Conservation (phyloP, 2,888 invertebrate species). For the Diachrysia chrysitis region DNA sequence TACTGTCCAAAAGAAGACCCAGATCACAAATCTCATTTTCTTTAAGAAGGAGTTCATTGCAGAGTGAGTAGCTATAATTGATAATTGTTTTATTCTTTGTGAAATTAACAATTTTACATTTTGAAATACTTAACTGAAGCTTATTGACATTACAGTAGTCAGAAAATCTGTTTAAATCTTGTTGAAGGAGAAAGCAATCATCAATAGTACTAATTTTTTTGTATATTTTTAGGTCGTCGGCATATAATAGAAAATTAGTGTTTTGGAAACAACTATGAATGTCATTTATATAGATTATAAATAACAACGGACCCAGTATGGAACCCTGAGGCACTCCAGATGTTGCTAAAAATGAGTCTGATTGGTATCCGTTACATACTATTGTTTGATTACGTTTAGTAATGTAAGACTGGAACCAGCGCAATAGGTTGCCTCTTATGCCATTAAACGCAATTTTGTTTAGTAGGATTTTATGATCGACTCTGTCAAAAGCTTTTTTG, state of each 20-base stretch:
- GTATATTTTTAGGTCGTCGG: slow-evolving; percentile 15
- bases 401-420: slow-evolving; percentile 15
- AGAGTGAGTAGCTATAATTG: not conserved
- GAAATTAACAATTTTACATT: slow-evolving; percentile 5
- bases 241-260: slow-evolving; percentile 12
- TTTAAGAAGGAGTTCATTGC: slow-evolving; percentile 3
- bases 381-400: slow-evolving; percentile 4
- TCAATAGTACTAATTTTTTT: not conserved
- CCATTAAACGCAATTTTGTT: slow-evolving; percentile 17
- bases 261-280: slow-evolving; percentile 6
- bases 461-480: slow-evolving; percentile 5
- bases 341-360: not conserved
- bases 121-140: slow-evolving; percentile 5
- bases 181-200: slow-evolving; percentile 2
- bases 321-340: slow-evolving; percentile 15
- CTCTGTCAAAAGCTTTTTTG: slow-evolving; percentile 12
- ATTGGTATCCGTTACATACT: not conserved
- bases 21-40: not conserved
- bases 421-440: slow-evolving; percentile 5
- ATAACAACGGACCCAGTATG: not conserved
- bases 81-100: slow-evolving; percentile 14
- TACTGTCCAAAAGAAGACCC: slow-evolving; percentile 5
- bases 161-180: slow-evolving; percentile 11
- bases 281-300: not conserved
- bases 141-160: slow-evolving; percentile 6